Conservation (phyloP, 2,888 invertebrate genomes). For the Ectropis crepuscularia region DNA sequence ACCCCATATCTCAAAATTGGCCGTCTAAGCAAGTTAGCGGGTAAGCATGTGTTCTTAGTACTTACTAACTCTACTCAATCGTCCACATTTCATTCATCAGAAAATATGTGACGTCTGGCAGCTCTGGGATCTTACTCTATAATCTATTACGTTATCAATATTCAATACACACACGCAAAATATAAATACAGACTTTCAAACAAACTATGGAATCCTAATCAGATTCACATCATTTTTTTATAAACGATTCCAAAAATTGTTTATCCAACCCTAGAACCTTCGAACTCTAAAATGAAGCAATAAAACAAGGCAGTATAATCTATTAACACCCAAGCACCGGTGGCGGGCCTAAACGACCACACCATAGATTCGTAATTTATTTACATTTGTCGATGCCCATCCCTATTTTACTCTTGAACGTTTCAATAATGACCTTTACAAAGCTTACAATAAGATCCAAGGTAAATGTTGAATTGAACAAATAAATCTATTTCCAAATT, state of each 20-base stretch:
- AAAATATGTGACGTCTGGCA: no score
- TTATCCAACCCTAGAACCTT: constrained; percentile 1
- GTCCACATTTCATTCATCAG: no score
- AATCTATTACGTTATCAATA: no score
- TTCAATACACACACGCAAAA: neutral
- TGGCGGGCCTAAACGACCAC: constrained; percentile 64
- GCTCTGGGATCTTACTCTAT: no score
- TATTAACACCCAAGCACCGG: constrained; percentile 79
- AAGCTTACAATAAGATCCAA: constrained; percentile 1
- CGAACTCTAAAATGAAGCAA: constrained; percentile 52
- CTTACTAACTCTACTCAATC: no score
- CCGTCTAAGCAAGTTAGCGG: no score
- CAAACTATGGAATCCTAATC: neutral
- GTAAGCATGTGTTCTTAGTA: no score
- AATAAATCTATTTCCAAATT: constrained; percentile 30
- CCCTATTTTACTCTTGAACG: constrained; percentile 10
- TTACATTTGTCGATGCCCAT: constrained; percentile 55
- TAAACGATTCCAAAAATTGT: neutral
- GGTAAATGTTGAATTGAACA: neutral
- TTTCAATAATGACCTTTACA: constrained; percentile 10
- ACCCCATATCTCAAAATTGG: no score
- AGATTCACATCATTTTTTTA: neutral
- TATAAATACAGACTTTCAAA: neutral
- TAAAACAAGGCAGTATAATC: constrained; percentile 56
- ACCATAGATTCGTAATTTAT: constrained; percentile 76